phyloP scores from a whole-genome alignment of 2,888 invertebrate species.

The Lymantria dispar region DNA sequence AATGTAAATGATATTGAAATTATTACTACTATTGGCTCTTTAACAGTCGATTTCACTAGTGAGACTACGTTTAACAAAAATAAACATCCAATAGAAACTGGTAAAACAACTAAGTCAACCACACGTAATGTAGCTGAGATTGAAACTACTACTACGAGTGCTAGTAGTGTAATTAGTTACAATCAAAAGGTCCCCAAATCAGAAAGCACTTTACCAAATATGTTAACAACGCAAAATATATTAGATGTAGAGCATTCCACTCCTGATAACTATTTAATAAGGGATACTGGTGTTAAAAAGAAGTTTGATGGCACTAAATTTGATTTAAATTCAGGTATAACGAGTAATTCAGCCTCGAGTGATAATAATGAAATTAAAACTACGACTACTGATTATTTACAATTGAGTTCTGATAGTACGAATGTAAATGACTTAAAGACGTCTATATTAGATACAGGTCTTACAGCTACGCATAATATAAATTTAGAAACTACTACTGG shows the following conservation, averaged over 20 bases:
- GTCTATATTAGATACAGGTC: no score
- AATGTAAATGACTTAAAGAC: not conserved
- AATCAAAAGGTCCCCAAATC: no score
- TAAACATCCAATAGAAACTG: not conserved
- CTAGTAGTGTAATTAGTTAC: no score
- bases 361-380: not conserved
- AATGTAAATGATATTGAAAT: not conserved
- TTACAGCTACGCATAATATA: not conserved
- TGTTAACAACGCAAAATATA: not conserved
- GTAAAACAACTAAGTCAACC: not conserved
- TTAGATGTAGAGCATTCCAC: not conserved
- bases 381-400: not conserved
- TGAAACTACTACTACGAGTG: not conserved
- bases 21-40: not conserved
- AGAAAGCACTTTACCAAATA: not conserved
- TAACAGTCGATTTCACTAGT: not conserved
- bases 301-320: not conserved
- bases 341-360: not conserved
- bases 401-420: not conserved
- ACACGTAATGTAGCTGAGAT: not conserved
- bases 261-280: not conserved
- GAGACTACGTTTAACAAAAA: not conserved
- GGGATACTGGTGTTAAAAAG: not conserved
- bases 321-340: not conserved
- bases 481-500: not conserved